Evolutionary conservation across 1,140 invertebrate genomes (phyloP).

Genomic region (Pseudoatta argentina): DNA sequence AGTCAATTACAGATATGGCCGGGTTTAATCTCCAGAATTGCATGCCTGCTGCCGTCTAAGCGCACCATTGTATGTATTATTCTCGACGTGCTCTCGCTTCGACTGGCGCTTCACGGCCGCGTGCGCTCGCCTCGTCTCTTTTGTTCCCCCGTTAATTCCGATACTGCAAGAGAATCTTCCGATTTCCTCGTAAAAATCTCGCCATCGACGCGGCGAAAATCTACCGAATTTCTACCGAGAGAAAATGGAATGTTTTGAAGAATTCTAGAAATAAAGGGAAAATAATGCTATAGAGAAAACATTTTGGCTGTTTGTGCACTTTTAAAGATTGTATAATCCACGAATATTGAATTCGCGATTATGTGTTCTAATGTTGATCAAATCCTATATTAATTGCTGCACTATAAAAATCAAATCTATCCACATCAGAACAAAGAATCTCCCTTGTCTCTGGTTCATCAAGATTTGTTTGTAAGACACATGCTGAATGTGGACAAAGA

Average conservation of each 20-base stretch:
- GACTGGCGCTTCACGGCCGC: slow-evolving; percentile 45
- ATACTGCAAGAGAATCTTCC: slow-evolving; percentile 31
- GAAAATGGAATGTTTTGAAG: background rate
- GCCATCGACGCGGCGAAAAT: background rate
- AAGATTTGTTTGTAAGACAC: background rate
- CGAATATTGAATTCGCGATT: background rate
- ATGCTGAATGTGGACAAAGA: too few relatives aligned
- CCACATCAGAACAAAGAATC: background rate
- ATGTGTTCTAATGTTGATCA: background rate
- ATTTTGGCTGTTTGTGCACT: background rate
- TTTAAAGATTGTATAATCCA: background rate
- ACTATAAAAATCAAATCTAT: background rate
- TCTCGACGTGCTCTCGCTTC: slow-evolving; percentile 16
- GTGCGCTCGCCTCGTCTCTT: slow-evolving; percentile 5
- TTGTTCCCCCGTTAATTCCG: slow-evolving; percentile 41
- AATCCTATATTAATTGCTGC: background rate
- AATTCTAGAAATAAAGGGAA: background rate
- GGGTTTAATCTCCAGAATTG: slow-evolving; percentile 64
- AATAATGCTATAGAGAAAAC: too few relatives aligned
- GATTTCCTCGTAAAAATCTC: slow-evolving; percentile 19
- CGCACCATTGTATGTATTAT: slow-evolving; percentile 55
- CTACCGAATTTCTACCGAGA: slow-evolving; percentile 10
- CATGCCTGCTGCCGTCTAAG: slow-evolving; percentile 50
- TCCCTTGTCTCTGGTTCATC: background rate
- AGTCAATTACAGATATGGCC: slow-evolving; percentile 63